These are phyloP conservation scores for Orientallactaga bullata DNA, from an alignment of 2,113 vertebrate genomes.

Conservation along the genomic window DNA sequence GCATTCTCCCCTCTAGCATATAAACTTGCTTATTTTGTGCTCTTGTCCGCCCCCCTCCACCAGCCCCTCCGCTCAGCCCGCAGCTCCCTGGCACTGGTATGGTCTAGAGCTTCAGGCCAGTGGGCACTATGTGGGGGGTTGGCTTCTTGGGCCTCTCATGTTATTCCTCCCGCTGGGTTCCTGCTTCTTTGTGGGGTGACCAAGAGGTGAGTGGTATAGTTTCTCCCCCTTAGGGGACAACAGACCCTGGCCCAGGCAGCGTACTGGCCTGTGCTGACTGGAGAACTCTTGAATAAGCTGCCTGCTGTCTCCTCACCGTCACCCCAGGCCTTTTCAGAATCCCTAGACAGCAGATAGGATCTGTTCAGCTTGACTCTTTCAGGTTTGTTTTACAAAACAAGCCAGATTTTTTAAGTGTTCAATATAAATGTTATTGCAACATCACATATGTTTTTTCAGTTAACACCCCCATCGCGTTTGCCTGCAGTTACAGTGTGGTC, in stretches of 20 bases:
- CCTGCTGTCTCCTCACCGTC: neutral
- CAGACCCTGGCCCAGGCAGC: neutral
- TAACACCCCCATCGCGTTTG: neutral
- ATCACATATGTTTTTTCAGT: conserved; percentile 9
- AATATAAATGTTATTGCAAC: conserved; percentile 52
- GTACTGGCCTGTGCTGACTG: neutral
- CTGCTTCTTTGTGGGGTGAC: neutral
- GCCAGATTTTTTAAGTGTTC: conserved; percentile 49
- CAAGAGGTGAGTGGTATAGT: neutral
- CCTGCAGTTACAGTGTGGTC: conserved; percentile 54
- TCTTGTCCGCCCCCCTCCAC: neutral
- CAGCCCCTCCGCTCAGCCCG: neutral
- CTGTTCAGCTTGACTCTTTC: conserved; percentile 53
- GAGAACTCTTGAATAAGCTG: neutral
- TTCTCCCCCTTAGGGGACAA: neutral
- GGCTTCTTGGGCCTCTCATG: neutral
- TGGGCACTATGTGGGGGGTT: neutral
- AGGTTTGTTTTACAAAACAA: conserved; percentile 63
- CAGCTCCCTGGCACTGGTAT: neutral
- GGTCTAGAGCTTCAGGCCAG: too few species aligned
- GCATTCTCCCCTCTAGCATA: neutral
- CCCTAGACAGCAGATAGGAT: neutral
- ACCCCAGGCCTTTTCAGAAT: neutral
- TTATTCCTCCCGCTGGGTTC: neutral
- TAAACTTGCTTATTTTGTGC: too few species aligned